These are phyloP conservation scores for Meleagris gallopavo DNA, from an alignment of 2,113 vertebrate genomes.

Conservation along the genomic window DNA sequence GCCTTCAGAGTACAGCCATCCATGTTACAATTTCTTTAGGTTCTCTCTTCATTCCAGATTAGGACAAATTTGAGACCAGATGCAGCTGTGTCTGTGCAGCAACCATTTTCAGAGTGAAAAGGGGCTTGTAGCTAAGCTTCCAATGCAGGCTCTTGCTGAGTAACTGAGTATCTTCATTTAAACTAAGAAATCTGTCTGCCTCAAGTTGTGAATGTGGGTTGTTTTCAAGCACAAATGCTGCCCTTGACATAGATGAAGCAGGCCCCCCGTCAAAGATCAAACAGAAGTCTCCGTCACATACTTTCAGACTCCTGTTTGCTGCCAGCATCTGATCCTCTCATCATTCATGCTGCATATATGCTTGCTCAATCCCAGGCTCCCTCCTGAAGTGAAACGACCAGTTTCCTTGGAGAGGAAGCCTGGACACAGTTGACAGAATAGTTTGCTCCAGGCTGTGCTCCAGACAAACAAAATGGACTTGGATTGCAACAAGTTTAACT, in stretches of 20 bases:
- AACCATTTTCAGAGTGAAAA: not conserved
- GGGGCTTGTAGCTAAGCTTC: not conserved
- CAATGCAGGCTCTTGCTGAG: not conserved
- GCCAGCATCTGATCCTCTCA: conserved; percentile 34
- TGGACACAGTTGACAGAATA: conserved; percentile 42
- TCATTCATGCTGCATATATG: conserved; percentile 26
- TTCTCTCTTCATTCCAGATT: not conserved
- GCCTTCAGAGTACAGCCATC: not conserved
- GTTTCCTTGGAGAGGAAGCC: conserved; percentile 57
- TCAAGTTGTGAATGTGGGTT: not conserved
- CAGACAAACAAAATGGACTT: conserved; percentile 49
- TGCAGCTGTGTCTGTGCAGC: not conserved
- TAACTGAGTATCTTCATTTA: not conserved
- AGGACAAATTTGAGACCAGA: not conserved
- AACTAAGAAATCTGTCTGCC: not conserved
- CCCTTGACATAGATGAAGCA: not conserved
- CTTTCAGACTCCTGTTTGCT: not conserved
- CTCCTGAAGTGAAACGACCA: conserved; percentile 28
- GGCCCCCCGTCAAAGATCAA: not conserved
- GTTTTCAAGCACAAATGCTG: not conserved
- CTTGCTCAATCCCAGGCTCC: not conserved
- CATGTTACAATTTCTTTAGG: not conserved
- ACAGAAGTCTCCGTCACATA: not conserved
- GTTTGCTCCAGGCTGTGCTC: conserved; percentile 46
- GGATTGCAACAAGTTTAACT: conserved; percentile 42